These are phyloP conservation scores for Rhaphigaster nebulosa DNA, from an alignment of 2,888 invertebrate species.

Conservation along the genomic window DNA sequence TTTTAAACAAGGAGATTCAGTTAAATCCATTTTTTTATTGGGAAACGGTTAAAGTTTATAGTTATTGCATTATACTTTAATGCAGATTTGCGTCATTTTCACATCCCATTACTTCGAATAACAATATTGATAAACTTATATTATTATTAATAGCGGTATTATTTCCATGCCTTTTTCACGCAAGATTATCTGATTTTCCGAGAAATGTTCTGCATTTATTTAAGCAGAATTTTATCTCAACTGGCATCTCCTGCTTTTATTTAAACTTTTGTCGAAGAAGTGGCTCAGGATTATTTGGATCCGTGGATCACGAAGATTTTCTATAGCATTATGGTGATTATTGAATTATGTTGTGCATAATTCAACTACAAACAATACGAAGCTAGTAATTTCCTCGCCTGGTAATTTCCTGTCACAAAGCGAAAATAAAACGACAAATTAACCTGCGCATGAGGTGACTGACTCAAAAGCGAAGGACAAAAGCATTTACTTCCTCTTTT, in stretches of 20 bases:
- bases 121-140: background rate
- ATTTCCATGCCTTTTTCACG: background rate
- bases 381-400: too few relatives aligned
- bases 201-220: background rate
- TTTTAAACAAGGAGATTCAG: background rate
- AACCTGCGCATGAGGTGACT: background rate
- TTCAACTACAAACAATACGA: too few relatives aligned
- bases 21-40: background rate
- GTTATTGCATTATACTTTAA: too few relatives aligned
- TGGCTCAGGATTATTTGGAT: too few relatives aligned
- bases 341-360: too few relatives aligned
- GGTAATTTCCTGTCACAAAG: background rate
- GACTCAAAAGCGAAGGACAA: conserved; percentile 11
- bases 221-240: too few relatives aligned
- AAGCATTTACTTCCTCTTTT: conserved; percentile 3
- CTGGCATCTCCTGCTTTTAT: too few relatives aligned
- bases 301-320: too few relatives aligned
- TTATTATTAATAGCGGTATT: background rate
- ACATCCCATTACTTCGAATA: background rate
- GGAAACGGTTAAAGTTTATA: background rate
- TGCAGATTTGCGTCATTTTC: background rate
- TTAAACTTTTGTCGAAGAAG: too few relatives aligned
- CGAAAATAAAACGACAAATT: background rate
- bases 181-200: background rate
- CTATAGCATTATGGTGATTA: too few relatives aligned